These are phyloP conservation scores for Ophonus ardosiacus DNA, from an alignment of 2,888 invertebrate genomes.

Conservation along the genomic window DNA sequence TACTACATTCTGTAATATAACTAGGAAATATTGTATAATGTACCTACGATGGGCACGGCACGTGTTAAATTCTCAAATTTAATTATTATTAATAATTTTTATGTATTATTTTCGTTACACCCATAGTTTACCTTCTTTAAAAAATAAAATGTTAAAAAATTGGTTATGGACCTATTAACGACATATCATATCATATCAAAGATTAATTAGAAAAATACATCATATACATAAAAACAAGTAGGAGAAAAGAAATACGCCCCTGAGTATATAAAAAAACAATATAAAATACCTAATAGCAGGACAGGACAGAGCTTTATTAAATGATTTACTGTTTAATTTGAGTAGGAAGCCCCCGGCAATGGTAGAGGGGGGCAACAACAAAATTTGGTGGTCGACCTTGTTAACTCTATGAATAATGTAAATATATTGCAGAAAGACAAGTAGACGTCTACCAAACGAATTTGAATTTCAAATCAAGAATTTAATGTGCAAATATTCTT, in stretches of 20 bases:
- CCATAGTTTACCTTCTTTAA: too few species aligned
- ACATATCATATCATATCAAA: too few species aligned
- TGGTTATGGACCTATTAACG: too few species aligned
- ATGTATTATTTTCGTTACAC: too few species aligned
- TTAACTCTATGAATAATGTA: constrained; percentile 54
- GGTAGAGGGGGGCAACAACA: constrained; percentile 24
- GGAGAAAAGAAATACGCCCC: neutral
- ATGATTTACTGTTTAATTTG: constrained; percentile 41
- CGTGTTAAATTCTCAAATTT: too few species aligned
- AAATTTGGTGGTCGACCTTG: constrained; percentile 59
- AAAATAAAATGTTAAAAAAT: too few species aligned
- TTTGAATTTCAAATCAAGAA: constrained; percentile 54
- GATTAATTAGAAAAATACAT: too few species aligned
- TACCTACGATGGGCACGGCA: too few species aligned
- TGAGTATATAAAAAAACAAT: constrained; percentile 21
- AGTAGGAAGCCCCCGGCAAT: neutral
- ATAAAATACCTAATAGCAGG: constrained; percentile 16
- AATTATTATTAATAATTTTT: too few species aligned
- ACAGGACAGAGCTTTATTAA: constrained; percentile 30
- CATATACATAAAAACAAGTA: too few species aligned
- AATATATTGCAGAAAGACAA: constrained; percentile 51
- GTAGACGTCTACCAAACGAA: constrained; percentile 39
- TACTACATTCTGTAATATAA: too few species aligned
- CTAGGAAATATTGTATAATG: too few species aligned
- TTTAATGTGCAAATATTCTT: constrained; percentile 48